These are phyloP conservation scores for Aspidapion aeneum DNA, from an alignment of 2,888 invertebrate genomes.

Conservation along the genomic window DNA sequence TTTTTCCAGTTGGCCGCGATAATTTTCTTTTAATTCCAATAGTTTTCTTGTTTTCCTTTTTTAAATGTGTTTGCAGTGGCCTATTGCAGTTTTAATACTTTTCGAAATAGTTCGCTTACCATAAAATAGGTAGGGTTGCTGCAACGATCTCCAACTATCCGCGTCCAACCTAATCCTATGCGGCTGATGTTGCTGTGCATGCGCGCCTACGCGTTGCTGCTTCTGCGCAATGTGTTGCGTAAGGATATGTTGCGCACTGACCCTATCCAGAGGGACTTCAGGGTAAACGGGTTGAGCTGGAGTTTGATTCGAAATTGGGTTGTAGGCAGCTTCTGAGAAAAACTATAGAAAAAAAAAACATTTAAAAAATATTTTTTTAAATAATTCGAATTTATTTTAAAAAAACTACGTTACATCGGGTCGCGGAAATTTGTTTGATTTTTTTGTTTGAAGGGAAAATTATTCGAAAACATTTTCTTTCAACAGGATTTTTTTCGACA, in stretches of 20 bases:
- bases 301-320: constrained; percentile 62
- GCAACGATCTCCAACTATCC: constrained; percentile 47
- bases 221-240: constrained; percentile 28
- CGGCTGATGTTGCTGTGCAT: constrained; percentile 23
- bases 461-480: too few relatives aligned
- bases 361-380: constrained; percentile 8
- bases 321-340: constrained; percentile 87
- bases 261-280: constrained; percentile 33
- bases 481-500: too few relatives aligned
- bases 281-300: constrained; percentile 17
- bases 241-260: constrained; percentile 35
- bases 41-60: too few relatives aligned
- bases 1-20: too few relatives aligned
- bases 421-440: too few relatives aligned
- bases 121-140: constrained; percentile 38
- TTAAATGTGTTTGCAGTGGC: too few relatives aligned
- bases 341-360: constrained; percentile 57
- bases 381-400: not conserved
- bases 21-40: too few relatives aligned
- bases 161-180: constrained; percentile 45
- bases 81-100: too few relatives aligned
- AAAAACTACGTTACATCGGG: too few relatives aligned
- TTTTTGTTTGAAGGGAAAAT: too few relatives aligned
- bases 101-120: too few relatives aligned
- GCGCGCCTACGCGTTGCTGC: constrained; percentile 5